phyloP scores from a whole-genome alignment of 2,888 invertebrate species.

The Myopa tessellatipennis region DNA sequence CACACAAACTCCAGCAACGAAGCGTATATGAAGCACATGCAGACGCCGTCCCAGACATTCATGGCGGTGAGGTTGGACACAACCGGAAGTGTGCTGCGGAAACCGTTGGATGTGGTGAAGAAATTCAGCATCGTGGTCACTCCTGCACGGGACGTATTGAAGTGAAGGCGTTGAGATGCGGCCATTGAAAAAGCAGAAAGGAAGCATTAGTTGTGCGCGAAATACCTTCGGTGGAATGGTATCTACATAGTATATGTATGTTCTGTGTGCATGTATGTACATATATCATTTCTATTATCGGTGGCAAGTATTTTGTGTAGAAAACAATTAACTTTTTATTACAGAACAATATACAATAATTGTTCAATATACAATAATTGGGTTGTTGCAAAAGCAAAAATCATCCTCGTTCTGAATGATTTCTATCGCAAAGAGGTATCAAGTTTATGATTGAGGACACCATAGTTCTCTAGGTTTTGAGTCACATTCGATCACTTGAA shows the following conservation, averaged over 20 bases:
- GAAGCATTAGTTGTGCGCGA: constrained; percentile 16
- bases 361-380: too few relatives aligned
- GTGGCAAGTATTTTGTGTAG: neutral
- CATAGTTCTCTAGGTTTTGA: too few relatives aligned
- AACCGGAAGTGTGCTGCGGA: constrained; percentile 91
- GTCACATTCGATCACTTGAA: too few relatives aligned
- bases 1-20: constrained; percentile 93
- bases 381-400: too few relatives aligned
- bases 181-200: neutral
- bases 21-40: constrained; percentile 97
- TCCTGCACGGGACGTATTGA: constrained; percentile 71
- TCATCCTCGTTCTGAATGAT: too few relatives aligned
- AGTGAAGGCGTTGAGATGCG: neutral
- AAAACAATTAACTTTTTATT: too few relatives aligned
- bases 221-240: neutral
- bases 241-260: neutral
- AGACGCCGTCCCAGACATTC: constrained; percentile 97
- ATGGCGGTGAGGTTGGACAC: constrained; percentile 94
- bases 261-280: neutral
- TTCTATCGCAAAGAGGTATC: too few relatives aligned
- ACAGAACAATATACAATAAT: too few relatives aligned
- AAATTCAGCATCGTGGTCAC: constrained; percentile 98
- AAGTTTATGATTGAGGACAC: too few relatives aligned
- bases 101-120: constrained; percentile 95
- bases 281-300: neutral